Evolutionary conservation across 2,113 vertebrate genomes (phyloP).

Genomic region (Cyphomyrus discorhynchus): DNA sequence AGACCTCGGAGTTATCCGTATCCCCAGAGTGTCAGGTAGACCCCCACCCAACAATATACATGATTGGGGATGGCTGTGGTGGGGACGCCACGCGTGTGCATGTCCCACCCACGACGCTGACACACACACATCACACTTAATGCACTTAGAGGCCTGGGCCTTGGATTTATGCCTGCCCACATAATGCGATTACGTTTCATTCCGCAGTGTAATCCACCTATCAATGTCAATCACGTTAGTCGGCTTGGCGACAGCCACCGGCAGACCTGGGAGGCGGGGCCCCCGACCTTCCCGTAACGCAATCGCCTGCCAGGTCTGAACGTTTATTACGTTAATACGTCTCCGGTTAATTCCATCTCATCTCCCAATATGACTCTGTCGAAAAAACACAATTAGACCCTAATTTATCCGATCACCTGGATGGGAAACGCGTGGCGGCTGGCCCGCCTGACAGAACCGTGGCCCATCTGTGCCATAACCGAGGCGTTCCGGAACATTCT

Average conservation of each 20-base stretch:
- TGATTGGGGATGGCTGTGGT: background rate
- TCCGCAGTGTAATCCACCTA: slow-evolving; percentile 47
- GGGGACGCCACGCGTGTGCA: slow-evolving; percentile 15
- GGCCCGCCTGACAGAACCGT: slow-evolving; percentile 42
- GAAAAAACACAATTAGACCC: slow-evolving; percentile 77
- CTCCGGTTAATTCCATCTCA: slow-evolving; percentile 68
- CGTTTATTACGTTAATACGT: slow-evolving; percentile 65
- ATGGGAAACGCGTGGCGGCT: slow-evolving; percentile 53
- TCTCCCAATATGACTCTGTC: slow-evolving; percentile 65
- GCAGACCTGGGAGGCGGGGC: slow-evolving; percentile 32
- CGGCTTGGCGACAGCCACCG: slow-evolving; percentile 31
- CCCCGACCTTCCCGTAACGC: slow-evolving; percentile 39
- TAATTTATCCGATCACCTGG: slow-evolving; percentile 69
- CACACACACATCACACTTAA: slow-evolving; percentile 26
- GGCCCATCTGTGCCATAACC: slow-evolving; percentile 44
- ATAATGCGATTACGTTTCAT: slow-evolving; percentile 48
- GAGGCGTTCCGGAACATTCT: slow-evolving; percentile 32
- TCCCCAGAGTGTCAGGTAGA: background rate
- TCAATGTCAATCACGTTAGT: slow-evolving; percentile 57
- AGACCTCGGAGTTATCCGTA: background rate
- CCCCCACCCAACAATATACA: slow-evolving; percentile 11
- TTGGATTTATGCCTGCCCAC: slow-evolving; percentile 44
- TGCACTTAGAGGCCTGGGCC: slow-evolving; percentile 18
- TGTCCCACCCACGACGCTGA: slow-evolving; percentile 13
- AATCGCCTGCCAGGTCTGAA: slow-evolving; percentile 51